Conservation (phyloP, 2,113 vertebrate genomes). For the Pachyramphus minor region DNA sequence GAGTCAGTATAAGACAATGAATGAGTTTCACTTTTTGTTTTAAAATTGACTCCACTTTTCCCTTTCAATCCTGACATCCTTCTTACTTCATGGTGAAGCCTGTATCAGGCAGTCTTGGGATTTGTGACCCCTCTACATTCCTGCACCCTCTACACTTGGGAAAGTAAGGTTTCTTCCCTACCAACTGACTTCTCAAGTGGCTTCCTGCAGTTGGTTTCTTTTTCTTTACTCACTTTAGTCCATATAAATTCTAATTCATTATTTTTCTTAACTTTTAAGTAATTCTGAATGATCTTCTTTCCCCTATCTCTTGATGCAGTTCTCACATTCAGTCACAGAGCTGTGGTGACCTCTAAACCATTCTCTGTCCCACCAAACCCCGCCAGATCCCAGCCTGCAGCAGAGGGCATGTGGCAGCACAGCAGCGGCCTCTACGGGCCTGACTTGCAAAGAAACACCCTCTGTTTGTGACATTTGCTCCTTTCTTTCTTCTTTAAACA, state of each 20-base stretch:
- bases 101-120: not conserved
- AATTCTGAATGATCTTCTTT: not conserved
- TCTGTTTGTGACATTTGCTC: fast-evolving
- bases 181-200: not conserved
- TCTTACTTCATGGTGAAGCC: not conserved
- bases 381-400: not conserved
- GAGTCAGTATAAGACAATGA: not conserved
- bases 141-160: not conserved
- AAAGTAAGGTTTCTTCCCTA: not conserved
- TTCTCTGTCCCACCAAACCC: fast-evolving
- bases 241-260: not conserved
- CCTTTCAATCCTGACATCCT: not conserved
- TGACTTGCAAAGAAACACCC: not conserved
- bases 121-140: not conserved
- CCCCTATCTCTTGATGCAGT: not conserved
- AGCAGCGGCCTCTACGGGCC: not conserved
- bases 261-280: not conserved
- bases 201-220: not conserved
- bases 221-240: not conserved
- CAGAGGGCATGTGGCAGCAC: not conserved
- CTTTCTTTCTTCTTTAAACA: not conserved
- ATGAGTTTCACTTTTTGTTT: not conserved
- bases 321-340: not conserved
- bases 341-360: not conserved
- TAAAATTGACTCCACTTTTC: not conserved